Evolutionary conservation across 2,797 vertebrate genomes (phyloP), one percentile per base, ranked within the genome.

Genomic region (Oreonectes daqikongensis): DNA sequence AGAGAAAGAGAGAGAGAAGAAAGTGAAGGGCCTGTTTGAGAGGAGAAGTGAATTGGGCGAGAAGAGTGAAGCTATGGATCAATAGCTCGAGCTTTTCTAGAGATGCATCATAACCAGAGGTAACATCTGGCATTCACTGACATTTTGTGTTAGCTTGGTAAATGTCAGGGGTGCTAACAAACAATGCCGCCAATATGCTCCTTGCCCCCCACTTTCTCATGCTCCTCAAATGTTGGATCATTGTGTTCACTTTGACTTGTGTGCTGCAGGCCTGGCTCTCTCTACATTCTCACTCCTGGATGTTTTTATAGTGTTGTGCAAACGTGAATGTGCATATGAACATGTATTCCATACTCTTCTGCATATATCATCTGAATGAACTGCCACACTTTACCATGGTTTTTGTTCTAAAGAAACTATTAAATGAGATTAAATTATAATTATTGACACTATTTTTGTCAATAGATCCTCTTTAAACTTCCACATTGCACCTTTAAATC

Each of bases 121-220:
- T 88, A 89, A 87, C 88, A 86, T 85, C 84, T 91, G 90, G 85
- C 88, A 92, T 92, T 92, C 88, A 71, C 50, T 92, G 90, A 92
- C 91, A 92, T 93, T 93, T 93, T 88, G 87, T 84, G 79, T 84
- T 75, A 75, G 83, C 84, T 82, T 89, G 84, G 85, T 88, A 91
- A 93, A 93, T 92, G 90, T 92, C 90, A 93, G 81, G 80, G 82
- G 83, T 87, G 69, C 80, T 79, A 79, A 71, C 63, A 83, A 90
- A 86, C 87, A 85, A 88, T 87, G 82, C 84, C 79, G 85, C 80
- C 86, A 79, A 77, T 76, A 76, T 81, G 75, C 77, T 38, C 72
- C 75, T 86, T 46, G 50, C n/a, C 60, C 74, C 35, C 30, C 69
- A 60, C 52, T 52, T 38, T 46, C 14, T 17, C 40, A 40, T 38